Percentiles rank a stretch among this genome's conserved stretches.
Evolutionary conservation across 2,797 vertebrate species (phyloP).

Genomic region (Cuculus canorus): DNA sequence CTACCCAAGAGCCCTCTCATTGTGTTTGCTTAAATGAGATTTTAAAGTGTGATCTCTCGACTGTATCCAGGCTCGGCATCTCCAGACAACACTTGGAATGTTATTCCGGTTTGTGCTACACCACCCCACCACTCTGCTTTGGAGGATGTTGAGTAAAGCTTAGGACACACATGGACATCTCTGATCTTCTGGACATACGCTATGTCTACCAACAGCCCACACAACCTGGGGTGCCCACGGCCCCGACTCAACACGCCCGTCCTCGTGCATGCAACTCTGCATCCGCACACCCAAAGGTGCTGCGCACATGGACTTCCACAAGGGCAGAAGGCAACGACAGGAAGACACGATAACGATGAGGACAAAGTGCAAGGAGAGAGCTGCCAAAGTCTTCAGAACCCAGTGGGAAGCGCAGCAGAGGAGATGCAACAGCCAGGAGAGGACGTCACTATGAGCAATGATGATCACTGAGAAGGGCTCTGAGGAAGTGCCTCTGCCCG

Average conservation of each 20-base stretch:
- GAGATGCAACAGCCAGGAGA: background rate
- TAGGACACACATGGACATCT: rapidly evolving
- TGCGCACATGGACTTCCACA: rapidly evolving
- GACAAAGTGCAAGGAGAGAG: background rate
- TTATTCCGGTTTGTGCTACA: background rate
- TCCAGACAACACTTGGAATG: slow-evolving; percentile 72
- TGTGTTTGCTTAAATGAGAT: slow-evolving; percentile 78
- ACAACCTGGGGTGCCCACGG: background rate
- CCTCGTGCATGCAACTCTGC: rapidly evolving
- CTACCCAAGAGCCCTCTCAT: slow-evolving; percentile 80
- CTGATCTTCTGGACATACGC: background rate
- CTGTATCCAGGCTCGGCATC: slow-evolving; percentile 67
- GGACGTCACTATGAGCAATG: background rate
- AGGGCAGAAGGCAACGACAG: background rate
- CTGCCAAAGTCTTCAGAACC: background rate
- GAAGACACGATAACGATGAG: no score
- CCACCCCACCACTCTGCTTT: background rate
- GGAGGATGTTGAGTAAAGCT: background rate
- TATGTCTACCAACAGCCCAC: no score
- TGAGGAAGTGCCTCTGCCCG: background rate
- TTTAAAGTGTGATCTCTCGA: slow-evolving; percentile 73
- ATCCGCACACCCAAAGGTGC: rapidly evolving
- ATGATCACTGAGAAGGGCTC: rapidly evolving
- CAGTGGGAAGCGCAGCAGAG: background rate
- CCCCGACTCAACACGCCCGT: rapidly evolving